Base-by-base conservation (phyloP, 1,140 invertebrate species). In the Bacillus rossius region DNA sequence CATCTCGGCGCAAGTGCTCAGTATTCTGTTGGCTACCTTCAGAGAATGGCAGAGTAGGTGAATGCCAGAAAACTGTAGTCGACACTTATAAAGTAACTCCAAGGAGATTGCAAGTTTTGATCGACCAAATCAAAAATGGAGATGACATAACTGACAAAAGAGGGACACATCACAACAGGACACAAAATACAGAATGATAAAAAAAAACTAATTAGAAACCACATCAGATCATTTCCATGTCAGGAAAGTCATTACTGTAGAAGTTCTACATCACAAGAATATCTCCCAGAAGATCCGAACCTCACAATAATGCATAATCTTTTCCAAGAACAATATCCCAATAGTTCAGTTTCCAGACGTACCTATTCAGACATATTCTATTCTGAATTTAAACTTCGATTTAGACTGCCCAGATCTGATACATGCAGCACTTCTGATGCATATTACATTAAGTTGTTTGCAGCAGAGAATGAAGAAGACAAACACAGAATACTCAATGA, bases 111-210 rank as follows among this genome's bases (percentile, higher is more conserved):
- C 55, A 57, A 42, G 52, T 41, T 29, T 22, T 57, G 29, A 40
- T 47, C 19, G 42, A 47, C n/a, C n/a, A n/a, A n/a, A n/a, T n/a
- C n/a, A n/a, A n/a, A n/a, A n/a, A n/a, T n/a, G n/a, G n/a, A n/a
- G 45, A 29, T 47, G 34, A 41, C 10, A 23, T 26, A 57, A 57
- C 22, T 22, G 47, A 57, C 48, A 41, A 19, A 22, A n/a, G 10
- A 57, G 34, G 55, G n/a, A 47, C 20, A n/a, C 55, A 57, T 42
- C 25, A 57, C 14, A 57, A 57, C 22, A 57, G 55, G 48, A 42
- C 55, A 57, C 52, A 48, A 47, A 22, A 20, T 57, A 19, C 22
- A 19, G 14, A 23, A 57, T n/a, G 45, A 45, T 20, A 49, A 23
- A n/a, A 22, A 29, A 48, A 29, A 17, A 14, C 23, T 23, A 16